Conservation (phyloP, 2,797 vertebrate species). For the Onychomys leucogaster region DNA sequence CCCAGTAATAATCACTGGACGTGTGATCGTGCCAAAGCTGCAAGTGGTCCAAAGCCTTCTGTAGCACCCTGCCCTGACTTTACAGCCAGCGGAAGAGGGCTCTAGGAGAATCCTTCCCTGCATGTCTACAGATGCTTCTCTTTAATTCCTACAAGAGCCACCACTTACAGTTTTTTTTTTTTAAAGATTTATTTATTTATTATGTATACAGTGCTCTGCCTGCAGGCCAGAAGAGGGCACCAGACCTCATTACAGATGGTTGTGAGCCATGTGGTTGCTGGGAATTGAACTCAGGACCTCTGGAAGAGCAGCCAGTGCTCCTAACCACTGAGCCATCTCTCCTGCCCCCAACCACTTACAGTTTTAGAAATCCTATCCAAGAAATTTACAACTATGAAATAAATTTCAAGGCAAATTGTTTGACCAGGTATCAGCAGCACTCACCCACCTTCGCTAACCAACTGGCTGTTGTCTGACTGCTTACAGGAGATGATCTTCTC, state of each 20-base stretch:
- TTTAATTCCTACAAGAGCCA: conserved; percentile 17
- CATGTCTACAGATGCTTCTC: conserved; percentile 41
- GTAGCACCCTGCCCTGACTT: conserved; percentile 40
- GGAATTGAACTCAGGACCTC: too few relatives aligned
- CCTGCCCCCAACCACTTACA: conserved; percentile 25
- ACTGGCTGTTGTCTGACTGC: conserved; percentile 96
- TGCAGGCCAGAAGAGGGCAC: too few relatives aligned
- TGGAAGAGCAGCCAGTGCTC: too few relatives aligned
- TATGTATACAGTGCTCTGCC: too few relatives aligned
- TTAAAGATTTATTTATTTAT: too few relatives aligned
- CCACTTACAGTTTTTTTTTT: conserved; percentile 40
- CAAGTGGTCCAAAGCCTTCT: conserved; percentile 41
- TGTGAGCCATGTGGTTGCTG: too few relatives aligned
- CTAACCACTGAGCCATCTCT: too few relatives aligned
- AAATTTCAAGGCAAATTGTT: conserved; percentile 36
- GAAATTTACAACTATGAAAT: neutral
- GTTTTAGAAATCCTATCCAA: conserved; percentile 52
- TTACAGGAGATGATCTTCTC: conserved; percentile 99
- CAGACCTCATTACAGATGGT: too few relatives aligned
- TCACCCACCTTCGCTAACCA: conserved; percentile 96
- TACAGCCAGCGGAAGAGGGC: conserved; percentile 25
- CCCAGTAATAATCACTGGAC: neutral
- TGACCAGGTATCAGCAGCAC: conserved; percentile 54
- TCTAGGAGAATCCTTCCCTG: conserved; percentile 7
- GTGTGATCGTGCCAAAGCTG: neutral